Conservation (phyloP, 2,888 invertebrate species). For the Platycnemis pennipes region DNA sequence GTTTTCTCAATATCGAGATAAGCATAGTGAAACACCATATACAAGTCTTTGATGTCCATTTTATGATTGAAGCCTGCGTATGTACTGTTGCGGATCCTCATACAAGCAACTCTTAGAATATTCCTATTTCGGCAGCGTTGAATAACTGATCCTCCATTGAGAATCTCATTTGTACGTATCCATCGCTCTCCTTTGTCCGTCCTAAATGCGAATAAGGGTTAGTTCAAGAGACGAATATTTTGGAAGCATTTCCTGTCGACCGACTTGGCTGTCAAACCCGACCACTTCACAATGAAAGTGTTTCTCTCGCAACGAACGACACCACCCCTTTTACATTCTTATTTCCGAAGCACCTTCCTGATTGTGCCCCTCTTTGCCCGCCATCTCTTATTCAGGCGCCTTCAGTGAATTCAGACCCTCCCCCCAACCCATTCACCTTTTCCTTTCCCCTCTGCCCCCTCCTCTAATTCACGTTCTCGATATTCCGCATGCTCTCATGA, state of each 20-base stretch:
- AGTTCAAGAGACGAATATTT: not conserved
- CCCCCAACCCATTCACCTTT: not conserved
- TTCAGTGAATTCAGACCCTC: too few relatives aligned
- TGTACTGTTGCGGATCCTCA: too few relatives aligned
- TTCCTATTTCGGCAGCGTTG: too few relatives aligned
- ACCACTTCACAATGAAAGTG: not conserved
- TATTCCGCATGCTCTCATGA: slow-evolving; percentile 57
- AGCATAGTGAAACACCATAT: too few relatives aligned
- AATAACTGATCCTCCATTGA: too few relatives aligned
- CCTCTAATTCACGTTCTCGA: slow-evolving; percentile 38
- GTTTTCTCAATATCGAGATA: too few relatives aligned
- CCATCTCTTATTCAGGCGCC: not conserved
- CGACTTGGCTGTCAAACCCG: not conserved
- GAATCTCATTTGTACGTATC: too few relatives aligned
- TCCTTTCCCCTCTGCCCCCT: not conserved
- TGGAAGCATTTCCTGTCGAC: not conserved
- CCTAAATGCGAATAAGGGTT: too few relatives aligned
- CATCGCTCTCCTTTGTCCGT: too few relatives aligned
- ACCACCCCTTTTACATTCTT: not conserved
- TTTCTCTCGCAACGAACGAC: not conserved
- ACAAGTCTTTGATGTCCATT: too few relatives aligned
- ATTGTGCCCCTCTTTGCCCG: not conserved
- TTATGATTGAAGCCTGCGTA: too few relatives aligned
- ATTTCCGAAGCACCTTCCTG: not conserved
- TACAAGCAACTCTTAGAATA: too few relatives aligned